A percentile compares a stretch with the other conserved stretches of the same genome.
Evolutionary conservation across 2,113 vertebrate species (phyloP).

Genomic region (Bagarius yarrelli): DNA sequence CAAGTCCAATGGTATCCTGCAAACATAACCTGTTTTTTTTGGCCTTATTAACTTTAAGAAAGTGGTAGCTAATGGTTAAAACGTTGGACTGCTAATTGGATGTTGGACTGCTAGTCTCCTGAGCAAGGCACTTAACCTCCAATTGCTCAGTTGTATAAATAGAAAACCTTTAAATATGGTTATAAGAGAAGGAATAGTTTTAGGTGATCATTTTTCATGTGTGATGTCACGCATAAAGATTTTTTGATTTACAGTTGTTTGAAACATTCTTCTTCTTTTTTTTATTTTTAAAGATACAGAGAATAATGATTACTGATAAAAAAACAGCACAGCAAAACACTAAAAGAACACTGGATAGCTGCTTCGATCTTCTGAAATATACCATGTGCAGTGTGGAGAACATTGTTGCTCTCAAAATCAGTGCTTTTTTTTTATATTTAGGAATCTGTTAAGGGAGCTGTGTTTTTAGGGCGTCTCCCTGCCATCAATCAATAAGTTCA

Average conservation of each 20-base stretch:
- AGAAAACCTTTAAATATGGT: no score
- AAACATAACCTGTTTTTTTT: not conserved
- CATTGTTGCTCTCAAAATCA: not conserved
- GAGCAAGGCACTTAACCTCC: no score
- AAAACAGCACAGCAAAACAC: no score
- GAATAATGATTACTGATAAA: no score
- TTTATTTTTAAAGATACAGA: not conserved
- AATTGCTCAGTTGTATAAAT: no score
- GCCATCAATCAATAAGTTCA: slow-evolving; percentile 48
- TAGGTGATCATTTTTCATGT: no score
- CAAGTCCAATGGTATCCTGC: no score
- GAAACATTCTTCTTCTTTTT: not conserved
- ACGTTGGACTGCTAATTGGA: no score
- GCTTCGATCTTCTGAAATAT: not conserved
- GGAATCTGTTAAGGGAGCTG: not conserved
- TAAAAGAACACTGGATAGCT: not conserved
- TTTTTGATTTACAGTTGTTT: not conserved
- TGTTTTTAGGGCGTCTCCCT: not conserved
- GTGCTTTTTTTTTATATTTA: not conserved
- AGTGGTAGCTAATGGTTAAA: no score
- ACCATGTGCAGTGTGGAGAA: not conserved
- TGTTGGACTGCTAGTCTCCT: no score
- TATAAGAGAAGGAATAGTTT: no score
- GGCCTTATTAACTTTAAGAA: not conserved
- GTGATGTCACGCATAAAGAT: not conserved